Percentiles rank a stretch among this genome's conserved stretches.
phyloP scores from a whole-genome alignment of 2,888 invertebrate genomes.

The Aromia moschata region DNA sequence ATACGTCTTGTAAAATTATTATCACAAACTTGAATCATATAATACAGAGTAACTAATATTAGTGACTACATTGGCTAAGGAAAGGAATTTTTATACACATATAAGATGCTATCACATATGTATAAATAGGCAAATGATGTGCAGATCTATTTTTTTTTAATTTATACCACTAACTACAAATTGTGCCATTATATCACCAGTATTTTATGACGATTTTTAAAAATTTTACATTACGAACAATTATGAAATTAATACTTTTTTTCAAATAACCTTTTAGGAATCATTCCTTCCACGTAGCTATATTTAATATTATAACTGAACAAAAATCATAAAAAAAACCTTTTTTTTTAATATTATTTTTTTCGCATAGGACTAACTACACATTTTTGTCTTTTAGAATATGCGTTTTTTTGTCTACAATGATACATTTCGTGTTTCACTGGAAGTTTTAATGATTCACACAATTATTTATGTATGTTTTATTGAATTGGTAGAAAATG shows the following conservation, averaged over 20 bases:
- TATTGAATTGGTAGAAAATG: too few species aligned
- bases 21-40: conserved; percentile 36
- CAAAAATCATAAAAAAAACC: too few species aligned
- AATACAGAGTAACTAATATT: conserved; percentile 16
- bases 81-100: conserved; percentile 18
- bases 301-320: too few species aligned
- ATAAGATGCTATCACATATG: conserved; percentile 33
- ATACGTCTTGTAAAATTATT: conserved; percentile 32
- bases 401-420: background rate
- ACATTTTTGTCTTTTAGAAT: background rate
- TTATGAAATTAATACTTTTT: conserved; percentile 2
- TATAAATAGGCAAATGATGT: conserved; percentile 33
- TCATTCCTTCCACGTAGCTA: background rate
- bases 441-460: too few species aligned
- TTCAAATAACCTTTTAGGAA: too few species aligned
- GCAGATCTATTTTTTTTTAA: conserved; percentile 28
- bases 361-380: background rate
- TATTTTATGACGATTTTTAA: conserved; percentile 36
- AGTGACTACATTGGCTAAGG: conserved; percentile 3
- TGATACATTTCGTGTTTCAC: conserved; percentile 13
- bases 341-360: too few species aligned
- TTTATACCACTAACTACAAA: conserved; percentile 38
- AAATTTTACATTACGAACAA: conserved; percentile 19
- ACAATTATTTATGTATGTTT: too few species aligned
- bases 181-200: conserved; percentile 48